Evolutionary conservation across 2,888 invertebrate species (phyloP), one percentile per base, ranked within the genome.

Genomic region (Lithosia quadra): DNA sequence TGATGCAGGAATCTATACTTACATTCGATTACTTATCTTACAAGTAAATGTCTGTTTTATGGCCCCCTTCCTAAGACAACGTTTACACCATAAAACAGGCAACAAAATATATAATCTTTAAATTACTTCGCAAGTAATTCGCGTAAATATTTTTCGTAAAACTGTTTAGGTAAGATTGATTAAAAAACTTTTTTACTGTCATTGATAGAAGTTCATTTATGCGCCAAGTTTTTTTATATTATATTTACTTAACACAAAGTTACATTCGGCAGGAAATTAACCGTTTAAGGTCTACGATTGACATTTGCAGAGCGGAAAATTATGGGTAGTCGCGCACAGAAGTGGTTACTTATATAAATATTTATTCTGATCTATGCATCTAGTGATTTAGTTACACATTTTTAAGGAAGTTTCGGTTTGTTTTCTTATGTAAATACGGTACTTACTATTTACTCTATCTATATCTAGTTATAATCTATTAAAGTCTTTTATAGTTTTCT

Each of bases 171-270:
- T 49, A 49, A 74, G 81, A 84, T 84, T 83, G 83, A 83, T 83
- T 82, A 79, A 83, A 81, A 81, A 84, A 84, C 76, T 84, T 83
- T 78, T 84, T 84, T 81, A 82, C 75, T 75, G 69, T 76, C 72
- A 69, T 75, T 77, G 78, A 76, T 74, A 72, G 63, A 70, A 72
- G 56, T 69, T 71, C 63, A 79, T 83, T 83, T 83, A 83, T 76
- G 72, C 65, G 66, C 33, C 21, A 80, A 83, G 66, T 83, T 83
- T 78, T 63, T 76, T 81, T 71, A 69, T 77, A 73, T 80, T 69
- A 55, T 72, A 77, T 77, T 81, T 79, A 67, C 75, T 75, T 78
- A 82, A 82, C 78, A 81, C 73, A 79, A 79, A 81, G 72, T 82
- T 74, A 79, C 79, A 77, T 81, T 77, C 72, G 77, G 70, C 76